Conservation (phyloP, 1,140 invertebrate genomes). For the Aphis gossypii region DNA sequence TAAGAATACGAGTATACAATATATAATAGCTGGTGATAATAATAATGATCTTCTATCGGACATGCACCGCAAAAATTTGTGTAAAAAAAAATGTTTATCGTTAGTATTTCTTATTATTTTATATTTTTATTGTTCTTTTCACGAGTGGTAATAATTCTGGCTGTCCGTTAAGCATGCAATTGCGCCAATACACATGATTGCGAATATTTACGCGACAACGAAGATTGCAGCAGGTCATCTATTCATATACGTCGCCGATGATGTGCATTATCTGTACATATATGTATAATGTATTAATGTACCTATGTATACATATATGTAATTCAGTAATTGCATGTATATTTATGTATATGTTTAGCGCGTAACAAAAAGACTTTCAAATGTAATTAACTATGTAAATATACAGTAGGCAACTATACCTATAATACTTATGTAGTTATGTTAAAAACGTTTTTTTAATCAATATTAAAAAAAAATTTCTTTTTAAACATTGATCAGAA, state of each 20-base stretch:
- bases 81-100: neutral
- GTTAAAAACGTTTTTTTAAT: neutral
- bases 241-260: neutral
- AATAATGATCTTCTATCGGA: neutral
- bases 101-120: neutral
- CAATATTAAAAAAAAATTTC: neutral
- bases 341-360: neutral
- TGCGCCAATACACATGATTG: neutral
- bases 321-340: too few relatives aligned
- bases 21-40: neutral
- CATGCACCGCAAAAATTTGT: neutral
- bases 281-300: neutral
- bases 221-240: neutral
- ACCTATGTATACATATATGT: neutral
- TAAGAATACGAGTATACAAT: neutral
- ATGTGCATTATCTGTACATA: neutral
- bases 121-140: neutral
- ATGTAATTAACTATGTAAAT: constrained; percentile 9
- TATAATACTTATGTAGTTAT: neutral
- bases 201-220: neutral
- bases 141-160: neutral
- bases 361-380: neutral
- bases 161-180: neutral
- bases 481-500: neutral
- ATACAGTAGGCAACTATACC: neutral